These are phyloP conservation scores for Agrochola macilenta DNA, from an alignment of 2,888 invertebrate species.

Conservation along the genomic window DNA sequence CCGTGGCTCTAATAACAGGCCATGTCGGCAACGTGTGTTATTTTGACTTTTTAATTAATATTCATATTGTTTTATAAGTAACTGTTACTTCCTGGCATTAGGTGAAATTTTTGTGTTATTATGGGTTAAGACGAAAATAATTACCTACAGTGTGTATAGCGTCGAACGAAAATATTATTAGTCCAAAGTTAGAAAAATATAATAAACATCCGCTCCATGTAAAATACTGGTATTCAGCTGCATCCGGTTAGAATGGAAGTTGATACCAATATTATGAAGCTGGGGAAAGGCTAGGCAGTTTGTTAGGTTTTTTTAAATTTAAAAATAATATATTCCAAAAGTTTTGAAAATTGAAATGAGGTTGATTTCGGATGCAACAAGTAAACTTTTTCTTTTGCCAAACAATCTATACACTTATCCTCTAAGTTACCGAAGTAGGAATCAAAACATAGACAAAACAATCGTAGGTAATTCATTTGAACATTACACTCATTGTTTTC, in stretches of 20 bases:
- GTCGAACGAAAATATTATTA: not conserved
- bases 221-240: not conserved
- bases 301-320: too few species aligned
- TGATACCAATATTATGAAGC: not conserved
- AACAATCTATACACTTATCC: not conserved
- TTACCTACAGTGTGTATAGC: too few species aligned
- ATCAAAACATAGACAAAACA: not conserved
- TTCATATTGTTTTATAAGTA: constrained; percentile 49
- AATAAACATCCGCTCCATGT: not conserved
- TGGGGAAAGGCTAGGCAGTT: not conserved
- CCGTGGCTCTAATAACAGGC: constrained; percentile 45
- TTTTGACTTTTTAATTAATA: constrained; percentile 61
- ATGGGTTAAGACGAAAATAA: not conserved
- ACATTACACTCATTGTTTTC: not conserved
- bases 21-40: constrained; percentile 41
- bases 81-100: constrained; percentile 47
- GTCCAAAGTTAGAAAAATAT: not conserved
- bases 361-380: not conserved
- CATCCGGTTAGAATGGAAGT: not conserved
- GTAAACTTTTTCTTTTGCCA: not conserved
- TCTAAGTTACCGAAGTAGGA: not conserved
- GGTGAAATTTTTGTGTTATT: constrained; percentile 14
- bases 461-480: not conserved
- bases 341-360: not conserved
- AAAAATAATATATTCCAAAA: too few species aligned